These are phyloP conservation scores for Siderastrea siderea DNA, from an alignment of 92 coral and sea anemone species.

Conservation along the genomic window DNA sequence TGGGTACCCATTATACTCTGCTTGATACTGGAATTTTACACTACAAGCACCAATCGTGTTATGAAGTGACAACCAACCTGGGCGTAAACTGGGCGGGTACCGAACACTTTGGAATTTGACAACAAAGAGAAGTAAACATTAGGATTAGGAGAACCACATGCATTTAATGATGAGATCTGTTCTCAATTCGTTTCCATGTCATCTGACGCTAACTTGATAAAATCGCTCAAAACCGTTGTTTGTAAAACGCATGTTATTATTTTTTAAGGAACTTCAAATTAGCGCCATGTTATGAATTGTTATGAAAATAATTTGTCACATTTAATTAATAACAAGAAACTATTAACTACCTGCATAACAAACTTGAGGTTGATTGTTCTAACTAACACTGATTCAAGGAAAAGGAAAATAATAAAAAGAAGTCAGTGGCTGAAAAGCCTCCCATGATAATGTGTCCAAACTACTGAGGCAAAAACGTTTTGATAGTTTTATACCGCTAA, in stretches of 20 bases:
- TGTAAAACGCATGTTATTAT: background rate
- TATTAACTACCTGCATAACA: background rate
- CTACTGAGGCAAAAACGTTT: too few relatives aligned
- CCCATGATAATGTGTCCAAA: too few relatives aligned
- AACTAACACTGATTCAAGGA: too few relatives aligned
- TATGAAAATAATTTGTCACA: background rate
- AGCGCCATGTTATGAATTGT: background rate
- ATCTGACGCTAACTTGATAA: background rate
- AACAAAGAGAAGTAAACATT: background rate
- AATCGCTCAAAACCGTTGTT: background rate
- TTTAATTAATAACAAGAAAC: background rate
- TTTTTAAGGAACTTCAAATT: background rate
- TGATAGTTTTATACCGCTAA: too few relatives aligned
- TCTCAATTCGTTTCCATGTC: background rate
- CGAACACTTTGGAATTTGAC: slow-evolving; percentile 9
- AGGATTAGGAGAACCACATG: background rate
- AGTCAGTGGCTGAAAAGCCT: too few relatives aligned
- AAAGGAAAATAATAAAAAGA: too few relatives aligned
- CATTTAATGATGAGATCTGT: background rate
- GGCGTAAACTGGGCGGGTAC: slow-evolving; percentile 17
- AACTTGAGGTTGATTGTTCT: background rate
- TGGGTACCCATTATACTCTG: slow-evolving; percentile 16
- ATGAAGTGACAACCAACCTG: slow-evolving; percentile 24
- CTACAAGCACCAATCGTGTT: slow-evolving; percentile 34
- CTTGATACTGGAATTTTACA: slow-evolving; percentile 20